Evolutionary conservation across 2,113 vertebrate genomes (phyloP).

Genomic region (Rhombomys opimus): DNA sequence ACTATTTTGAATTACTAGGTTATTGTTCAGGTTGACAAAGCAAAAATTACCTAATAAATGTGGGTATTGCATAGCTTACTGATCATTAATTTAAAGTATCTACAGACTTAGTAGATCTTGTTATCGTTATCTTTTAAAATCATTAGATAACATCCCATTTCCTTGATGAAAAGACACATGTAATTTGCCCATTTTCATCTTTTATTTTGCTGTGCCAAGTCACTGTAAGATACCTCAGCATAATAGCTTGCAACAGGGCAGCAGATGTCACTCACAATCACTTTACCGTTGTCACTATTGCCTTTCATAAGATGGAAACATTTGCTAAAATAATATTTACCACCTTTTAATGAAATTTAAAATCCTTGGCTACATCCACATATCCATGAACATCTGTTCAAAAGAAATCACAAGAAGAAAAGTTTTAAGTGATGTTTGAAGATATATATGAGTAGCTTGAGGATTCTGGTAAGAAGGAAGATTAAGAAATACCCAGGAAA

Average conservation of each 20-base stretch:
- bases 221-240: not conserved
- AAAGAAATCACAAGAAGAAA: conserved; percentile 6
- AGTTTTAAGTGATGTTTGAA: not conserved
- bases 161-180: not conserved
- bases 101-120: not conserved
- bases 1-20: not conserved
- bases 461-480: not conserved
- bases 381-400: not conserved
- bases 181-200: not conserved
- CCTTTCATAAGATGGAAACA: conserved; percentile 7
- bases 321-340: not conserved
- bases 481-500: conserved; percentile 33
- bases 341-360: not conserved
- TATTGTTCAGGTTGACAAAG: not conserved
- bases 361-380: not conserved
- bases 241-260: not conserved
- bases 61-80: not conserved
- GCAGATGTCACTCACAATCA: not conserved
- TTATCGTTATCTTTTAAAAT: not conserved
- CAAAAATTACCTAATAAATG: not conserved
- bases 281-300: not conserved
- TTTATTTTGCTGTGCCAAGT: not conserved
- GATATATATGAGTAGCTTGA: not conserved
- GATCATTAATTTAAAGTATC: not conserved
- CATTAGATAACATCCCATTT: not conserved